phyloP scores from a whole-genome alignment of 2,888 invertebrate genomes.

The Drosophila colorata region DNA sequence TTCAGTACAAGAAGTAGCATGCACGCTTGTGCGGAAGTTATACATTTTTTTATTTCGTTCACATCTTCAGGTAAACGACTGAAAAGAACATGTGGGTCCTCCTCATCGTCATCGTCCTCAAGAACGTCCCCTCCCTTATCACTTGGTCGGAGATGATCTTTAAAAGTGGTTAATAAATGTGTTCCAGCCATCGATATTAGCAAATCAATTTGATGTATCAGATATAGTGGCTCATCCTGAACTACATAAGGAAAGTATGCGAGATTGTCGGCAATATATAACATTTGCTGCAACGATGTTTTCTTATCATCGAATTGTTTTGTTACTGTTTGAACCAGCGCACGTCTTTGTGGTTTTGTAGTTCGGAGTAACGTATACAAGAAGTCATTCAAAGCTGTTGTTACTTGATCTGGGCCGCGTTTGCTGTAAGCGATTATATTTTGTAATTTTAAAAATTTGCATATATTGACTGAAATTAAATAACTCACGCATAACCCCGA shows the following conservation, averaged over 20 bases:
- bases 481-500: slow-evolving; percentile 90
- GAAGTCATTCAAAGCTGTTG: slow-evolving; percentile 95
- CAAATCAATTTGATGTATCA: slow-evolving; percentile 99
- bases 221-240: slow-evolving; percentile 98
- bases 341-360: slow-evolving; percentile 97
- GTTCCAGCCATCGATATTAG: slow-evolving; percentile 98
- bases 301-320: slow-evolving; percentile 98
- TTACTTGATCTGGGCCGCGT: slow-evolving; percentile 89
- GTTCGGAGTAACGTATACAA: slow-evolving; percentile 96
- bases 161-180: slow-evolving; percentile 97
- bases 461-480: neutral
- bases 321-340: slow-evolving; percentile 94
- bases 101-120: slow-evolving; percentile 94
- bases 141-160: slow-evolving; percentile 88
- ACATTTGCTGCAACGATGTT: slow-evolving; percentile 95
- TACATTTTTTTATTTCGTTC: slow-evolving; percentile 92
- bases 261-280: no score
- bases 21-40: slow-evolving; percentile 97
- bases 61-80: slow-evolving; percentile 93
- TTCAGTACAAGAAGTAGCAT: slow-evolving; percentile 96
- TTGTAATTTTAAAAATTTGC: neutral
- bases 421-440: slow-evolving; percentile 66
- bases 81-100: slow-evolving; percentile 92
- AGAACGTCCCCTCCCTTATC: slow-evolving; percentile 76
- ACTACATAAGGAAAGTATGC: no score